Percentiles rank a stretch among this genome's conserved stretches.
Conservation (phyloP, 2,113 vertebrate genomes). For the Scomber colias region DNA sequence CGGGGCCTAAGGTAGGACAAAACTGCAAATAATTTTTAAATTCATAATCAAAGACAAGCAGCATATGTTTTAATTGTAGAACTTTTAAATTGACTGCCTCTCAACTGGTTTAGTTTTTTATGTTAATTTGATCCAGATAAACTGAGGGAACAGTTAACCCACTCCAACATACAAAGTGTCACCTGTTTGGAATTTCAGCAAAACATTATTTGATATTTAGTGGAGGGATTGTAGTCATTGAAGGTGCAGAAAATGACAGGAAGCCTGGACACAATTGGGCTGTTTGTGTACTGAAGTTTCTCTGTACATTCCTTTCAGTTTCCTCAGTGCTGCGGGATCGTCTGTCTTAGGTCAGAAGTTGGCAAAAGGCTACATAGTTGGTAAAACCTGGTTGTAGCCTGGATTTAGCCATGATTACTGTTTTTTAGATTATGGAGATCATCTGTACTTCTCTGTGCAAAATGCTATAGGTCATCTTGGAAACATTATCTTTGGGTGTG, state of each 20-base stretch:
- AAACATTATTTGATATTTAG: neutral
- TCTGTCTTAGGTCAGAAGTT: neutral
- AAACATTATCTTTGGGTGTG: neutral
- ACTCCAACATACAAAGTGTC: neutral
- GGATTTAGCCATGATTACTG: neutral
- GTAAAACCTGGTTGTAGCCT: neutral
- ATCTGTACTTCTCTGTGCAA: neutral
- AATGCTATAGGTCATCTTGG: neutral
- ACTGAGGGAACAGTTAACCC: neutral
- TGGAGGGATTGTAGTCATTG: slow-evolving; percentile 7
- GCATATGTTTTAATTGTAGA: neutral
- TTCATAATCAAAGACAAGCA: neutral
- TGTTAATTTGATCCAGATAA: neutral
- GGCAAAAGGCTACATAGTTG: neutral
- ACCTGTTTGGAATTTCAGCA: slow-evolving; percentile 15
- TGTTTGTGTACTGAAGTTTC: slow-evolving; percentile 47
- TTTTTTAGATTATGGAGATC: neutral
- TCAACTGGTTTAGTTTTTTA: neutral
- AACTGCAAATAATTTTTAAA: neutral
- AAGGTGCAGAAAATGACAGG: slow-evolving; percentile 56
- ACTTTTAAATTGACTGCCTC: neutral
- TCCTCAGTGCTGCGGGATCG: slow-evolving; percentile 35
- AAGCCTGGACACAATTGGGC: slow-evolving; percentile 60
- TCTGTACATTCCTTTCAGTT: slow-evolving; percentile 56
- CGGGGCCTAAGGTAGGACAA: slow-evolving; percentile 73